phyloP scores from a whole-genome alignment of 2,797 vertebrate genomes.

The Varecia variegata region DNA sequence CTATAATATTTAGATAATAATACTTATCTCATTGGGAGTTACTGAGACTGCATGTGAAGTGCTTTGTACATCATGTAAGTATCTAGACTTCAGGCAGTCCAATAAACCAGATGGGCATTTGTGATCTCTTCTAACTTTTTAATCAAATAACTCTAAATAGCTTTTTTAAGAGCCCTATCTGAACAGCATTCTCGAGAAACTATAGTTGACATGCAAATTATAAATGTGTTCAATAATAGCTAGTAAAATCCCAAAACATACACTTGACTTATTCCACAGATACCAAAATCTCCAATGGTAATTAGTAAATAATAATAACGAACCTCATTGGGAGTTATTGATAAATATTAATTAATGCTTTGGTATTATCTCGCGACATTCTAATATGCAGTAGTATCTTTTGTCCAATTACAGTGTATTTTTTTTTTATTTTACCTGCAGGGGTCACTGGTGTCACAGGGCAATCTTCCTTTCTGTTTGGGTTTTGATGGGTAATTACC shows the following conservation, averaged over 20 bases:
- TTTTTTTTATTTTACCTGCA: slow-evolving; percentile 59
- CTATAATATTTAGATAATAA: background rate
- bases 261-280: background rate
- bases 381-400: background rate
- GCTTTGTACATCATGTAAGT: background rate
- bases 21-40: background rate
- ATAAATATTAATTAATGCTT: background rate
- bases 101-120: background rate
- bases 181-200: background rate
- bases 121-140: background rate
- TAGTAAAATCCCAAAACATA: background rate
- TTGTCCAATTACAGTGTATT: background rate
- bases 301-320: slow-evolving; percentile 2
- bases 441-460: slow-evolving; percentile 73
- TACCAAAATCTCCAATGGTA: background rate
- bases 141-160: background rate
- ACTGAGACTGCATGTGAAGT: background rate
- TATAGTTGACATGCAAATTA: background rate
- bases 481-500: slow-evolving; percentile 75
- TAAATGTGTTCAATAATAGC: background rate
- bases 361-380: background rate
- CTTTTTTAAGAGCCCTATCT: background rate
- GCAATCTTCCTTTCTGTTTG: slow-evolving; percentile 43
- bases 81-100: background rate
- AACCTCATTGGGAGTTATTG: background rate